Conservation (phyloP, 2,797 vertebrate species). For the Graptemys geographica region DNA sequence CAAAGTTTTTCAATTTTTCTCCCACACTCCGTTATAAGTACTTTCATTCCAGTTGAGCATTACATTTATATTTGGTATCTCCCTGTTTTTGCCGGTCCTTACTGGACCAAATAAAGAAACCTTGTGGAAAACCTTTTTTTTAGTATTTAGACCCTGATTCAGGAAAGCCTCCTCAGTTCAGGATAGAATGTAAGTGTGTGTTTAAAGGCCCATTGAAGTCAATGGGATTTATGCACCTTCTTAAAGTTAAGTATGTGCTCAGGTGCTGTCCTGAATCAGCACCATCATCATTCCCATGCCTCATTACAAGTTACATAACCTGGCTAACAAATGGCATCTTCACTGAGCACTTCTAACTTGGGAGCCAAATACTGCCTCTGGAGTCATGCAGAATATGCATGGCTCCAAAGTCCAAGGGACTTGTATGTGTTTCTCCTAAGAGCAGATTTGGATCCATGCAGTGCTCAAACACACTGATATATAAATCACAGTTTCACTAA, state of each 20-base stretch:
- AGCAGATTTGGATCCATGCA: background rate
- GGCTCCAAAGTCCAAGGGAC: background rate
- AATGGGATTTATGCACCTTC: background rate
- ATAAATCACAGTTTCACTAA: background rate
- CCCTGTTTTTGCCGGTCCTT: background rate
- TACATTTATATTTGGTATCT: constrained; percentile 8
- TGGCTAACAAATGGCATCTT: background rate
- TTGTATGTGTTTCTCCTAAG: background rate
- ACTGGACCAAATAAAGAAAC: constrained; percentile 6
- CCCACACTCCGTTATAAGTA: background rate
- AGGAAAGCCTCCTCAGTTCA: constrained; percentile 2
- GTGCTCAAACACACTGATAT: background rate
- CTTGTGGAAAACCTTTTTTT: constrained; percentile 3
- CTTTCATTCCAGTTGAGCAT: constrained; percentile 21
- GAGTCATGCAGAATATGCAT: background rate
- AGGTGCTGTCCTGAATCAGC: background rate
- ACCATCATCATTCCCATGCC: background rate
- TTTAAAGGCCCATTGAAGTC: background rate
- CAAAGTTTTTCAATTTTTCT: constrained; percentile 18
- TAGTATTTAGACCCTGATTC: constrained; percentile 23
- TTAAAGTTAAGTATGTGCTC: background rate
- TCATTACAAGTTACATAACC: background rate
- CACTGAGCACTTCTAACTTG: background rate
- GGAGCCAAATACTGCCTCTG: background rate
- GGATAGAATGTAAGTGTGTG: background rate